Base-by-base conservation (phyloP, 1,140 invertebrate species). In the Meloidogyne chitwoodi region DNA sequence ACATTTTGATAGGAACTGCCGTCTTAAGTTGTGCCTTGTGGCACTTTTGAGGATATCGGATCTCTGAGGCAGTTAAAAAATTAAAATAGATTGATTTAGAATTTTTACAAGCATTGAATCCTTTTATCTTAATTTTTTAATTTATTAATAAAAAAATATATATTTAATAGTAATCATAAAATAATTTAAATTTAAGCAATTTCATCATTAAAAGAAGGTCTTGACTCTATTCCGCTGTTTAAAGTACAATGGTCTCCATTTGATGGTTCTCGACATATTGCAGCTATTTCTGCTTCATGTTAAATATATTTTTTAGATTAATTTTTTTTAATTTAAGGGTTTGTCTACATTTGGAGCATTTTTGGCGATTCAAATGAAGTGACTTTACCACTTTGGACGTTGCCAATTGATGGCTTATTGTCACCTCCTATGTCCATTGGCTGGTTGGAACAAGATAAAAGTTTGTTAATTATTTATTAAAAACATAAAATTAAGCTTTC, bases 281-380 rank as follows among this genome's bases (percentile, higher is more conserved):
- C 22, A 6, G 70, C 44, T 26, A 64, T 73, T 0, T 73, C 70
- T 24, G 48, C 70, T 63, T 41, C 56, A 14, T 38, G 70, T 73
- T 34, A 16, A n/a, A n/a, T 26, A 4, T 41, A 10, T 72, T 14
- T 56, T 29, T 6, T 22, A 16, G 5, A 19, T 62, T n/a, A 56
- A 56, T 11, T 29, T 26, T 6, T 29, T 26, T 63, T 8, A 11
- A 4, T 73, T 63, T 27, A 26, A 73, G 70, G 56, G 26, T 64
- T n/a, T 22, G 70, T 73, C 2, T 73, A n/a, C 11, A 62, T 73
- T n/a, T 73, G 70, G 70, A 64, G 64, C n/a, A 56, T 73, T 16
- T 38, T 64, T 26, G 56, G 48, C 2, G 56, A 41, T 62, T 38
- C 56, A 24, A 26, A 26, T 56, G 48, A 56, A n/a, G 48, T 56